phyloP scores from a whole-genome alignment of 2,113 vertebrate genomes.

The Electrona antarctica region DNA sequence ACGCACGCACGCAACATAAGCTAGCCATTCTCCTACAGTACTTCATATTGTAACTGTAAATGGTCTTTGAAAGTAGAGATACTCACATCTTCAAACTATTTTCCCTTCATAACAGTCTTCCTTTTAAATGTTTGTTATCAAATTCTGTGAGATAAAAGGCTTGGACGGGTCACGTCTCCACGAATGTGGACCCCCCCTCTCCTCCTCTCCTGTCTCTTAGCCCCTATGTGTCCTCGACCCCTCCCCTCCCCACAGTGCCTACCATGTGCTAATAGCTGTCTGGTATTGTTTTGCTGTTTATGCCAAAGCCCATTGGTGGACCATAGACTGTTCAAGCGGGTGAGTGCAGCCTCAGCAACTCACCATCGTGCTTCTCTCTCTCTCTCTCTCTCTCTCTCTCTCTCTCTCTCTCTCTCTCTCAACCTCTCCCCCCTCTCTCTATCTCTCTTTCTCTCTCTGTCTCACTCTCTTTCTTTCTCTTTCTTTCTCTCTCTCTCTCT shows the following conservation, averaged over 20 bases:
- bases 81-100: background rate
- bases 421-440: constrained; percentile 32
- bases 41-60: background rate
- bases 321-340: constrained; percentile 99
- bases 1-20: too few relatives aligned
- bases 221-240: constrained; percentile 41
- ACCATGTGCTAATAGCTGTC: constrained; percentile 97
- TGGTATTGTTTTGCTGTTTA: constrained; percentile 99
- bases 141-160: constrained; percentile 33
- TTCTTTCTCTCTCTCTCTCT: constrained; percentile 55
- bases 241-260: constrained; percentile 73
- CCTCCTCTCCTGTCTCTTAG: constrained; percentile 66
- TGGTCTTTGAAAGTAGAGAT: background rate
- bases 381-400: constrained; percentile 18
- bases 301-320: constrained; percentile 99
- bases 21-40: too few relatives aligned
- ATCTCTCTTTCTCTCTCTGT: constrained; percentile 64
- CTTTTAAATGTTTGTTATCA: constrained; percentile 29
- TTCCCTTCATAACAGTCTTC: constrained; percentile 6
- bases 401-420: constrained; percentile 18
- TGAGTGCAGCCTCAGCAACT: constrained; percentile 98
- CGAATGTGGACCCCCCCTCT: constrained; percentile 41
- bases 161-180: constrained; percentile 52
- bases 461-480: constrained; percentile 57
- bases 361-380: constrained; percentile 73